Evolutionary conservation across 2,113 vertebrate genomes (phyloP).

Genomic region (Saguinus midas): DNA sequence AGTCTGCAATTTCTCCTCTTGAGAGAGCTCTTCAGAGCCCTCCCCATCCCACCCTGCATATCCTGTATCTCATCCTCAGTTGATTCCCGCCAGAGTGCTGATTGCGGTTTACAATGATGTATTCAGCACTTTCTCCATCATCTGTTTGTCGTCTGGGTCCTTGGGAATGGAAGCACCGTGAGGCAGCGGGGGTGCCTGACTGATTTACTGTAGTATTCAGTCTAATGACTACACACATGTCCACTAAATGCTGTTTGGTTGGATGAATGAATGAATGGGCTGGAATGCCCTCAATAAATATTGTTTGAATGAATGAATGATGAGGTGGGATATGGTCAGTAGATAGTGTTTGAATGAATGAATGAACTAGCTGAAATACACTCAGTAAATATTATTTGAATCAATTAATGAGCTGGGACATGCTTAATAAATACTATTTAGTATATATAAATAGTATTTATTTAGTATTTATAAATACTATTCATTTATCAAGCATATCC

Average conservation of each 20-base stretch:
- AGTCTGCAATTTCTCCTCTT: not conserved
- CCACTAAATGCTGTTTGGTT: not conserved
- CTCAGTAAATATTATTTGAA: no score
- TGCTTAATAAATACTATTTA: no score
- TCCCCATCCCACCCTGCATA: not conserved
- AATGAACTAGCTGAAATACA: no score
- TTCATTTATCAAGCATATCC: no score
- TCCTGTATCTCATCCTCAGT: no score
- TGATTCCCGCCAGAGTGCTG: not conserved
- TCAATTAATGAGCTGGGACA: no score
- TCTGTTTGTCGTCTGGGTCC: not conserved
- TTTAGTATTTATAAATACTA: no score
- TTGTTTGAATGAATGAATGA: no score
- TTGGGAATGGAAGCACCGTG: not conserved
- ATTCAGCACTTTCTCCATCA: accelerated
- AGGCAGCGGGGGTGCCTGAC: accelerated
- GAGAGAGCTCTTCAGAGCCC: not conserved
- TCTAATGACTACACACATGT: not conserved
- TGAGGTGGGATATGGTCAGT: no score
- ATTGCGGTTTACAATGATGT: accelerated
- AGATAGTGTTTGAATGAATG: no score
- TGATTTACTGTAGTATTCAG: not conserved
- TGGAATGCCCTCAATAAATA: no score
- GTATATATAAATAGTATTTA: no score
- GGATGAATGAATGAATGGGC: not conserved